Evolutionary conservation across 2,888 invertebrate species (phyloP), one percentile per base, ranked within the genome.

Genomic region (Plebejus argus): DNA sequence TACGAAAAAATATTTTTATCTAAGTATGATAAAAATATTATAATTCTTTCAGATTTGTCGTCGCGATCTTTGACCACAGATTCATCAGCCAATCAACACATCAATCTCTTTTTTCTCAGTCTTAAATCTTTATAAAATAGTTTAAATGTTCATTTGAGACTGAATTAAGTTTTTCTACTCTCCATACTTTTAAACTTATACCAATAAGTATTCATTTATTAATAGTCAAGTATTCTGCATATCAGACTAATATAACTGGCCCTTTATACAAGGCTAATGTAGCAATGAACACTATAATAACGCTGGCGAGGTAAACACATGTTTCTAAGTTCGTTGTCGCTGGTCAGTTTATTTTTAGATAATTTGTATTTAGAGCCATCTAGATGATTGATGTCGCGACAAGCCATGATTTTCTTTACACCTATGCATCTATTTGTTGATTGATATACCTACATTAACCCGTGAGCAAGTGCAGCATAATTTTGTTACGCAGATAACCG

Each of bases 251-350:
- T 66, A 20, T 66, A 18, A 18, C 28, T 2, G 10, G 6, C 15
- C 18, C 66, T 12, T 66, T 28, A 66, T 28, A 66, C 15, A 66
- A 66, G 66, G 66, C 66, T 66, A 66, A 66, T 66, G 33, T 33
- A 28, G 28, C 66, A 18, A 28, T 66, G 66, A 66, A 66, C 66
- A 28, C 28, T 66, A 23, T 61, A 61, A 61, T 49, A 53, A 20
- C 49, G 56, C 75, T 75, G 56, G 76, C 70, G 70, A 72, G 18
- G 53, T 77, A 79, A 75, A 74, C 49, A 81, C 81, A 83, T 84
- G 83, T 86, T 84, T 84, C 79, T 78, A 79, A 82, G 83, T 83
- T 77, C 83, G 81, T 83, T 83, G 86, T 82, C 83, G 77, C 78
- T 77, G 8, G 49, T 75, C 76, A 77, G 81, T 79, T 81, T 85